Evolutionary conservation across 2,888 invertebrate genomes (phyloP).

Genomic region (Thymelicus lineola): DNA sequence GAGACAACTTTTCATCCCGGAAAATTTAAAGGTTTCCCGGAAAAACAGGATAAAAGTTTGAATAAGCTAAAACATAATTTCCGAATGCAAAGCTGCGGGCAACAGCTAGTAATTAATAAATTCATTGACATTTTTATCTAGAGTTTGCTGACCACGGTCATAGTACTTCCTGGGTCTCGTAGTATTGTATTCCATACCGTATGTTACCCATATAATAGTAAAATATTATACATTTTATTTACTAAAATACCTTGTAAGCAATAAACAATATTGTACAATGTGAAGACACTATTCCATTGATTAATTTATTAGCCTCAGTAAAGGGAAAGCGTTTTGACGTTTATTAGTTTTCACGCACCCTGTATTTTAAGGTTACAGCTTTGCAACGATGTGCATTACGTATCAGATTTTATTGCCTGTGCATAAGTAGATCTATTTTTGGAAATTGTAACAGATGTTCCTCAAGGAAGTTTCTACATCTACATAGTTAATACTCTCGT

Average conservation of each 20-base stretch:
- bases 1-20: too few relatives aligned
- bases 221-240: too few relatives aligned
- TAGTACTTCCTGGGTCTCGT: too few relatives aligned
- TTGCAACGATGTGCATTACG: conserved; percentile 55
- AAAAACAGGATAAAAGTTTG: too few relatives aligned
- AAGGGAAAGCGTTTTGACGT: conserved; percentile 58
- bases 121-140: too few relatives aligned
- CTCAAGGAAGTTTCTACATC: conserved; percentile 32
- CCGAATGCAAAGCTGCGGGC: too few relatives aligned
- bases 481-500: conserved; percentile 23
- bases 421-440: conserved; percentile 62
- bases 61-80: too few relatives aligned
- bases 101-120: too few relatives aligned
- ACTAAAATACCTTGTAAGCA: background rate
- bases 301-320: conserved; percentile 40
- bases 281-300: background rate
- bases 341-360: conserved; percentile 66
- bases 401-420: conserved; percentile 62
- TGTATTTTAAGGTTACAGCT: conserved; percentile 63
- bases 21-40: too few relatives aligned
- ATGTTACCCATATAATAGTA: too few relatives aligned
- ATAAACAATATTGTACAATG: background rate
- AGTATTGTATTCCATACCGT: too few relatives aligned
- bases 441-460: conserved; percentile 62
- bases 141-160: too few relatives aligned